Evolutionary conservation across 2,888 invertebrate species (phyloP).

Genomic region (Troides helena): DNA sequence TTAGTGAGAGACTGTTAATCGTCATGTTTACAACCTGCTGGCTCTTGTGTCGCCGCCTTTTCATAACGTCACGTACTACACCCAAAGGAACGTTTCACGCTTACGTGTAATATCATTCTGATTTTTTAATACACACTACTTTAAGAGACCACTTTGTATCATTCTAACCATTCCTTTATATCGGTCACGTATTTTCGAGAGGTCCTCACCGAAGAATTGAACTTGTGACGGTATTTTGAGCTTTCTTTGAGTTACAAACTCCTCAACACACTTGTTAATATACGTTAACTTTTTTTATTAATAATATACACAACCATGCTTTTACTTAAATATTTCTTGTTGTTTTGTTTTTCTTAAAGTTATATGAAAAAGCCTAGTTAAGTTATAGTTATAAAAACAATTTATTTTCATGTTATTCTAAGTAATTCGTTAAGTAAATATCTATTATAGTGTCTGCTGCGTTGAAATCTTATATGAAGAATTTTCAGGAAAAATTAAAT

Average conservation of each 20-base stretch:
- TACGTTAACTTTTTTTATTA: slow-evolving; percentile 4
- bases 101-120: slow-evolving; percentile 54
- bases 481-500: background rate
- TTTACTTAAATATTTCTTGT: background rate
- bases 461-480: slow-evolving; percentile 30
- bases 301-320: background rate
- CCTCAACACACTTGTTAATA: slow-evolving; percentile 49
- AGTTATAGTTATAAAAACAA: no score
- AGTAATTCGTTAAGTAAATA: background rate
- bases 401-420: no score
- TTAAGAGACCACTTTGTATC: slow-evolving; percentile 44
- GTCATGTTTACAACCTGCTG: slow-evolving; percentile 75
- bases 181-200: slow-evolving; percentile 74
- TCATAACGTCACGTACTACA: slow-evolving; percentile 68
- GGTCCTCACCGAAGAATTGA: slow-evolving; percentile 57
- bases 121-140: slow-evolving; percentile 59
- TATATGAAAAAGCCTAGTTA: background rate
- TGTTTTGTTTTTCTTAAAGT: background rate
- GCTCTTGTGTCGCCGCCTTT: slow-evolving; percentile 58
- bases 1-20: slow-evolving; percentile 64
- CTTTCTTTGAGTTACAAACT: slow-evolving; percentile 64
- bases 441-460: background rate
- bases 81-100: slow-evolving; percentile 52
- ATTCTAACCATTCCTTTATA: slow-evolving; percentile 57
- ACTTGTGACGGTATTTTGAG: slow-evolving; percentile 59